Base-by-base conservation (phyloP, 2,888 invertebrate genomes). In the Tachina fera region DNA sequence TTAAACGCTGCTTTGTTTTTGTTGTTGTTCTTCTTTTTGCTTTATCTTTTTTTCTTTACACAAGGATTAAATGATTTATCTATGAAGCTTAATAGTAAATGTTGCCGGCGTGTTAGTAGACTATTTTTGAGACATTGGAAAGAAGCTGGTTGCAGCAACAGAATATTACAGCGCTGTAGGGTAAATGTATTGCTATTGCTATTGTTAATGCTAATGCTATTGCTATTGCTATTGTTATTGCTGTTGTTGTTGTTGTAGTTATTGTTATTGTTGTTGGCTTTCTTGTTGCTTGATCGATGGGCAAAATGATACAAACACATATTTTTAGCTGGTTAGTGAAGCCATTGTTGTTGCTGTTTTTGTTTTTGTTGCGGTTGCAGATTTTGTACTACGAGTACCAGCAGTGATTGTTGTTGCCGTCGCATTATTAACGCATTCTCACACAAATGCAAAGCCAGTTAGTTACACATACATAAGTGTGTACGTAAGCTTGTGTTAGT, bases 321-420 rank as follows among this genome's bases (percentile, higher is more conserved):
- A 60, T 41, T 85, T 80, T 83, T 86, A 86, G 79, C 86, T 83
- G 75, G 14, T 86, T 86, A 86, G 61, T 70, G 72, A 86, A 83
- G 75, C 79, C 86, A 83, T 81, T 68, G 49, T 76, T 75, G 61
- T 58, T 84, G 45, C 22, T 56, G 51, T n/a, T n/a, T n/a, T n/a
- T n/a, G n/a, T 56, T 81, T 67, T 78, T 78, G 56, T 60, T 75
- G 53, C 65, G 71, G 22, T 53, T 31, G 47, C 45, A 67, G 72
- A 31, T 31, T 31, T 31, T 31, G 31, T 31, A 22, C 22, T 22
- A 22, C 22, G 22, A 31, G 31, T 63, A 49, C 61, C 76, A 72
- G 51, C 76, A 74, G 47, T 60, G 45, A 56, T 41, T 65, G 58
- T 51, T 58, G 63, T 60, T 65, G 60, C 22, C 70, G 67, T 72